Evolutionary conservation across 2,113 vertebrate species (phyloP), one percentile per base, ranked within the genome.

Genomic region (Oreotrochilus melanogaster): DNA sequence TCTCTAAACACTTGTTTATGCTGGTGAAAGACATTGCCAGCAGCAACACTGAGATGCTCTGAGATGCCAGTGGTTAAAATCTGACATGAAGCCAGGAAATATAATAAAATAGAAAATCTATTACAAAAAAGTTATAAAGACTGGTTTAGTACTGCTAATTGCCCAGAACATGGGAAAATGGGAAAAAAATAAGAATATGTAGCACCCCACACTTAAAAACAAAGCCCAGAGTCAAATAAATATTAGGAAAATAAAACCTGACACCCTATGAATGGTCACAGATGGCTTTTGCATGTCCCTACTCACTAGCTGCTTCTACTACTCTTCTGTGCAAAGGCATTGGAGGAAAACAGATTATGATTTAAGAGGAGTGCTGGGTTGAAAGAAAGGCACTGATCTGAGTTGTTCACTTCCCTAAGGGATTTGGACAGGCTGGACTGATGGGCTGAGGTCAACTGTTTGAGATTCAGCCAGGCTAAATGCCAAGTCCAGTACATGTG

Each of bases 261-360:
- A 84, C 87, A 90, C 42, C 25, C 74, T 85, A 62, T 87, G 86
- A 91, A 87, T 5, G 33, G 91, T 79, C 89, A 94, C 78, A 92
- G 80, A 91, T 82, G 67, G 73, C 39, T 96, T 80, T 76, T 92
- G 85, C 62, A 42, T 71, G 78, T 67, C 81, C 24, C 75, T 69
- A 27, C 96, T 78, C 66, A 86, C 74, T 73, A 96, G 75, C 72
- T 94, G 58, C 74, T 95, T 88, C 72, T 91, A 78, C 58, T 76
- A 73, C 31, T 82, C 43, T 60, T 72, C 31, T 51, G 24, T 91
- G 67, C 83, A 74, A 95, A 92, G 80, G 70, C 70, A 80, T 10
- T 65, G 57, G 84, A 92, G 60, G 89, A 86, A 95, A 94, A 86
- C 61, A 86, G 51, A 82, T 66, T 45, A 96, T 80, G 61, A 80